Evolutionary conservation across 1,140 invertebrate genomes (phyloP).

Genomic region (Pantala flavescens): DNA sequence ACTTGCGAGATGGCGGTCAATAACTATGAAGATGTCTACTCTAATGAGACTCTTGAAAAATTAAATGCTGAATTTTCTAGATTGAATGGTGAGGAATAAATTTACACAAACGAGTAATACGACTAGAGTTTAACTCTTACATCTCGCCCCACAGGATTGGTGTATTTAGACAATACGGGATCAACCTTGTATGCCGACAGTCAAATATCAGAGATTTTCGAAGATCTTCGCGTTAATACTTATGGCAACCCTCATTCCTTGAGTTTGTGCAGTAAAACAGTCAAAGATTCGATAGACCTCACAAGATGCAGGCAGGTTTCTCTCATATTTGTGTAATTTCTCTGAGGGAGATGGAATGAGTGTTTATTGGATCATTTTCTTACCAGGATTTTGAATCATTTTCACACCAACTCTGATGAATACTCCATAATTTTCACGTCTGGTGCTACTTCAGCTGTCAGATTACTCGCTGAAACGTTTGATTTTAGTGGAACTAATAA

Average conservation of each 20-base stretch:
- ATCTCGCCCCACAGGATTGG: conserved; percentile 42
- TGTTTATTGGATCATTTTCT: conserved; percentile 21
- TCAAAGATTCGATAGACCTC: conserved; percentile 69
- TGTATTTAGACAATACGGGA: conserved; percentile 86
- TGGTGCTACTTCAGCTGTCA: conserved; percentile 74
- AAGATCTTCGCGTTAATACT: conserved; percentile 55
- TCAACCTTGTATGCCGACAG: conserved; percentile 68
- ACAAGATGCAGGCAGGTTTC: conserved; percentile 56
- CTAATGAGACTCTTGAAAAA: too few species aligned
- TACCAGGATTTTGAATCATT: conserved; percentile 68
- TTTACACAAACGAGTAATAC: neutral
- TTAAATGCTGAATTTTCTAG: conserved; percentile 16
- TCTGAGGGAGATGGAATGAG: conserved; percentile 15
- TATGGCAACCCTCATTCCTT: conserved; percentile 82
- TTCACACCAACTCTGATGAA: conserved; percentile 66
- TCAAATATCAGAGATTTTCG: conserved; percentile 55
- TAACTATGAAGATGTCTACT: too few species aligned
- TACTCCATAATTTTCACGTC: conserved; percentile 87
- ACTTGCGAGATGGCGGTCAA: too few species aligned
- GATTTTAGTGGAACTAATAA: conserved; percentile 35
- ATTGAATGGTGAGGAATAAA: conserved; percentile 13
- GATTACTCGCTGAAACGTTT: conserved; percentile 76
- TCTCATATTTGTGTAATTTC: conserved; percentile 16
- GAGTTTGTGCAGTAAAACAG: conserved; percentile 55
- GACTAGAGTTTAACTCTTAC: too few species aligned